phyloP scores from a whole-genome alignment of 2,888 invertebrate genomes.

The Halocaridina rubra region DNA sequence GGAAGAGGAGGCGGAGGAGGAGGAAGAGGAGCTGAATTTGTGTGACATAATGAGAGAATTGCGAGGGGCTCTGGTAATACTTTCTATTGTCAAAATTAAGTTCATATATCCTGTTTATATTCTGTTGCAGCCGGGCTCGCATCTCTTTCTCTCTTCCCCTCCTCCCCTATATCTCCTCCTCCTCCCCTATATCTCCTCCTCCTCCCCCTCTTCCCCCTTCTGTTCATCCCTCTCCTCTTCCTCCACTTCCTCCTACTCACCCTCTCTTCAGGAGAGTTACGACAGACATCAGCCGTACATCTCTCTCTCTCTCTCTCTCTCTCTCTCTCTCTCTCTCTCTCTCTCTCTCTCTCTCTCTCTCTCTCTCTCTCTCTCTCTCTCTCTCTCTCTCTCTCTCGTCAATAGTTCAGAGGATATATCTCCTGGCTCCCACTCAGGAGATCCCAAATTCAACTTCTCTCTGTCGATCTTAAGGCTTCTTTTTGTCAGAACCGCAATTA shows the following conservation, averaged over 20 bases:
- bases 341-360: background rate
- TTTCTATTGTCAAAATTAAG: slow-evolving; percentile 57
- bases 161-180: too few species aligned
- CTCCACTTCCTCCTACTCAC: background rate
- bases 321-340: slow-evolving; percentile 27
- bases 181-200: too few species aligned
- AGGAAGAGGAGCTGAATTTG: slow-evolving; percentile 10
- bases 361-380: background rate
- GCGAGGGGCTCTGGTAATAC: slow-evolving; percentile 48
- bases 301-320: slow-evolving; percentile 3
- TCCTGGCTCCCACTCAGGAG: too few species aligned
- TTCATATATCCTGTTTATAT: slow-evolving; percentile 53
- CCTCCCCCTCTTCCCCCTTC: slow-evolving; percentile 5
- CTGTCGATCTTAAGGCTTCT: too few species aligned
- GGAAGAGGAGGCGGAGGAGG: background rate
- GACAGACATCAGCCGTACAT: slow-evolving; percentile 45
- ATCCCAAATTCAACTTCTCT: too few species aligned
- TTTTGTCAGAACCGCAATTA: too few species aligned
- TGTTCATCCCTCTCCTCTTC: too few species aligned
- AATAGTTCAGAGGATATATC: background rate
- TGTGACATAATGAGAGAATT: slow-evolving; percentile 44
- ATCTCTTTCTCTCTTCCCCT: background rate
- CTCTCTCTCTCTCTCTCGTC: background rate
- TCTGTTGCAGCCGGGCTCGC: slow-evolving; percentile 51
- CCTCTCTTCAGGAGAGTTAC: slow-evolving; percentile 36